Evolutionary conservation across 2,797 vertebrate species (phyloP).

Genomic region (Hapalemur alaotrensis): DNA sequence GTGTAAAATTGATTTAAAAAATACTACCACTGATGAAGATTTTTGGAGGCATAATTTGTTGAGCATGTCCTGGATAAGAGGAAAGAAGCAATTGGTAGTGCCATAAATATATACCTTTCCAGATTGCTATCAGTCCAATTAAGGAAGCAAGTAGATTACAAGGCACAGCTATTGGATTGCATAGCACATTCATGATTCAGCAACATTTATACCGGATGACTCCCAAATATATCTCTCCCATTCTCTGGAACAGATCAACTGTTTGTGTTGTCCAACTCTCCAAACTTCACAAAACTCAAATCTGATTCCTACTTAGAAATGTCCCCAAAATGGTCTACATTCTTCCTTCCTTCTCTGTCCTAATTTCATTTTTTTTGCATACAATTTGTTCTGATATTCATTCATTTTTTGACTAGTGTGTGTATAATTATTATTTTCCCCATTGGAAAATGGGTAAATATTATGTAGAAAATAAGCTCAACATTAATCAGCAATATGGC

Average conservation of each 20-base stretch:
- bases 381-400: not conserved
- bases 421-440: not conserved
- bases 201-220: not conserved
- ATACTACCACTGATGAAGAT: not conserved
- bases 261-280: not conserved
- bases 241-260: too few species aligned
- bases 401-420: not conserved
- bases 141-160: not conserved
- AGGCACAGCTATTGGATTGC: not conserved
- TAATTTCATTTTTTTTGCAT: not conserved
- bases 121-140: not conserved
- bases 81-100: not conserved
- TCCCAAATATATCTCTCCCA: not conserved
- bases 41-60: not conserved
- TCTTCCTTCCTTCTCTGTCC: not conserved
- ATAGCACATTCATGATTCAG: not conserved
- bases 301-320: not conserved
- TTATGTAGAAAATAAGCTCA: not conserved
- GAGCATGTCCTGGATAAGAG: not conserved
- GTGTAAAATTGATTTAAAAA: not conserved
- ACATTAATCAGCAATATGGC: not conserved
- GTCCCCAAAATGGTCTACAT: not conserved
- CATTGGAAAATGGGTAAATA: not conserved
- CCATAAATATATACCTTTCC: not conserved
- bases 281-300: not conserved